Conservation (phyloP, 2,888 invertebrate genomes). For the Megaustenia siamemsis region DNA sequence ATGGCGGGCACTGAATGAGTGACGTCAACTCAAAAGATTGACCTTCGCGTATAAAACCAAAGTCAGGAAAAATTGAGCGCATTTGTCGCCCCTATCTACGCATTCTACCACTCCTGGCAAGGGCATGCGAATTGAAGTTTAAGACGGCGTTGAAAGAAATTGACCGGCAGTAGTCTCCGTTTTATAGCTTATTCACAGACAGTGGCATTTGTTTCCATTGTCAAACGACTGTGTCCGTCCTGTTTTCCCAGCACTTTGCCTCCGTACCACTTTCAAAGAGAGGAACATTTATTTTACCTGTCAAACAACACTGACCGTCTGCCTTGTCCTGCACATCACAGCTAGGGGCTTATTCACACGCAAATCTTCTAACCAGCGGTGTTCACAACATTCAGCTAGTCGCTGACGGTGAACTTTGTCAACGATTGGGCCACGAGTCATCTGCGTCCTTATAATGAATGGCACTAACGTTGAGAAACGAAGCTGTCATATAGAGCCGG, state of each 20-base stretch:
- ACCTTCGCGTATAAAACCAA: constrained; percentile 2
- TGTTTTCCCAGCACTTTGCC: too few relatives aligned
- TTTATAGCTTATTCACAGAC: too few relatives aligned
- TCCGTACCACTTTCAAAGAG: too few relatives aligned
- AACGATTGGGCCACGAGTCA: background rate
- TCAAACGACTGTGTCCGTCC: too few relatives aligned
- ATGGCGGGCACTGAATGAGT: constrained; percentile 7
- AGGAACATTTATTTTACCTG: too few relatives aligned
- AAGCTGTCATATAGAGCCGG: background rate
- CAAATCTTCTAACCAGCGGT: background rate
- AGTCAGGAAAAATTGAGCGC: background rate
- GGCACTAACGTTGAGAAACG: background rate
- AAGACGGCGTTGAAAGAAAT: background rate
- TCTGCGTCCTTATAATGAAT: background rate
- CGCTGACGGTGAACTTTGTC: background rate
- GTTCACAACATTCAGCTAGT: background rate
- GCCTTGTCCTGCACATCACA: background rate
- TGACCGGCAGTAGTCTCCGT: too few relatives aligned
- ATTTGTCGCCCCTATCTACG: background rate
- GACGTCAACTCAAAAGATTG: constrained; percentile 10
- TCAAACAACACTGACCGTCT: background rate
- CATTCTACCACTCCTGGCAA: background rate
- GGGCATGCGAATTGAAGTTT: background rate
- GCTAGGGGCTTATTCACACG: background rate
- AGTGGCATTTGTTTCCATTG: too few relatives aligned